Base-by-base conservation (phyloP, 2,113 vertebrate genomes). In the Eulemur macaco region DNA sequence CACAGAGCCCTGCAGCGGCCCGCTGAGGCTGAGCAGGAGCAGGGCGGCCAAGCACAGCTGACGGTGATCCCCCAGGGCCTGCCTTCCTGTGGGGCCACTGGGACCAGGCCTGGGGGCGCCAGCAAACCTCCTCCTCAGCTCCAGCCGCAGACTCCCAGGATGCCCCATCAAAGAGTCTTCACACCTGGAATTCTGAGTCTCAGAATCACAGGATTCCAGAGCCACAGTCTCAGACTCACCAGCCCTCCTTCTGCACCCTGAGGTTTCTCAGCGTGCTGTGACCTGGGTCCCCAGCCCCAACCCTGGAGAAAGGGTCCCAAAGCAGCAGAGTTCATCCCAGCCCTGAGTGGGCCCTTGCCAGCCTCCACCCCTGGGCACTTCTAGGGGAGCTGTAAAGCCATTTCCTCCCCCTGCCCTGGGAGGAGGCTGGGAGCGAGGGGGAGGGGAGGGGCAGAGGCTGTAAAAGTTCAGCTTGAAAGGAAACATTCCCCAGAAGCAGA, bases 381-480 rank as follows among this genome's bases (percentile, higher is more conserved):
- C 17, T 27, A 3, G 47, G 45, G 45, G 29, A 66, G 66, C 68
- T 74, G 8, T 90, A 93, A 96, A 92, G 63, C 50, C 96, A 83
- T 85, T 90, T 96, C 86, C 92, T 94, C 76, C 74, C 69, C 23
- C 20, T 50, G 66, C 78, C 73, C 56, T 29, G 10, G 34, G 58
- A 74, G 42, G 37, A 27, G 34, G 69, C 8, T 29, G 13, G 47
- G 50, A 15, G 50, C 10, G 13, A 50, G 50, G 1, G 1, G 39
- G 27, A 11, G 23, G 31, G 20, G 54, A 56, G 54, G 77, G 45
- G n/a, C 76, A 58, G 85, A 69, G 84, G 76, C 91, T 96, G 14
- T 94, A 94, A 97, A 96, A 92, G 84, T 73, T 84, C 95, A 86
- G 68, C 95, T 97, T 96, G 90, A 96, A 97, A 98, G 89, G 87